Evolutionary conservation across 1,140 invertebrate genomes (phyloP), one percentile per base, ranked within the genome.

Genomic region (Parapsyche elsis): DNA sequence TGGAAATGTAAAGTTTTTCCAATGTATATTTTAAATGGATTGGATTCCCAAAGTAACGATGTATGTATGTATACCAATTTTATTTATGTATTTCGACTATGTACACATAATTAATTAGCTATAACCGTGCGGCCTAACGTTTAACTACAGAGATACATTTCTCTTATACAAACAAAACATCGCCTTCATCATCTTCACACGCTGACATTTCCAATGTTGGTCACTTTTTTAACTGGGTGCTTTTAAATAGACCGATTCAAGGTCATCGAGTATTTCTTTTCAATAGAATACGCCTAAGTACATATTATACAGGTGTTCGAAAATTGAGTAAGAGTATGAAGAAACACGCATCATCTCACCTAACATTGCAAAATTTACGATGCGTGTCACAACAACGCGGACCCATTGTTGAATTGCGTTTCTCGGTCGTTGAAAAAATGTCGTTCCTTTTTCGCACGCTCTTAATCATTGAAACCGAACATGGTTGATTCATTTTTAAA

Each of bases 391-490:
- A 26, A 67, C 12, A 14, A 26, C 12, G 30, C 10, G 64, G 23
- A 10, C 21, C 21, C 64, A 71, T 16, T 30, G 26, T 71, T 44
- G n/a, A 38, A 71, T 71, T n/a, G n/a, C n/a, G n/a, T n/a, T n/a
- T 16, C 70, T 26, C 10, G 70, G 44, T 30, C 44, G 26, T 44
- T 16, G 10, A 1, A 26, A 71, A 26, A 10, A 26, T 1, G 30
- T 71, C 44, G 12, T 38, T 16, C 9, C n/a, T 44, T 44, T 19
- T 30, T 71, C 70, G 24, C 70, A 45, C 26, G 26, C 16, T 45
- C 26, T 30, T 71, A 30, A 71, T 23, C 19, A 45, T 71, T 38
- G 64, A 67, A 23, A 19, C n/a, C 9, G n/a, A 19, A 24, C 30
- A 24, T 12, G 19, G 30, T 67, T 12, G 30, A 26, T 67, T 16